These are phyloP conservation scores for Calameuta pallipes DNA, from an alignment of 2,888 invertebrate genomes.

Conservation along the genomic window DNA sequence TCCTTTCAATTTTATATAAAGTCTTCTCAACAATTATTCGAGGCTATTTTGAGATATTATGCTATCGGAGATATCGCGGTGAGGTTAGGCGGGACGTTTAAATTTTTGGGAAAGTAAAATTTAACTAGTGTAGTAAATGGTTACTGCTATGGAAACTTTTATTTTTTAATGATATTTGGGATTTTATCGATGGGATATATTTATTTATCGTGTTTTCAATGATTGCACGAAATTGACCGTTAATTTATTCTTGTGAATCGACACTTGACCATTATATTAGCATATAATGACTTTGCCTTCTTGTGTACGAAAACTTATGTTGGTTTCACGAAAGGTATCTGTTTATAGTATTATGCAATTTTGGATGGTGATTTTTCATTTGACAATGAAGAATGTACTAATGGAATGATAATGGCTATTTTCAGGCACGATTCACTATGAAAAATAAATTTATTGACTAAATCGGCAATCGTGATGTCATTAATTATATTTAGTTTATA, in stretches of 20 bases:
- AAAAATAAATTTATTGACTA: not conserved
- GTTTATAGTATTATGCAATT: too few relatives aligned
- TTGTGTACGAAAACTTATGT: constrained; percentile 20
- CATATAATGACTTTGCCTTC: constrained; percentile 47
- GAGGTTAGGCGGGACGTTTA: constrained; percentile 41
- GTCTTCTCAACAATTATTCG: not conserved
- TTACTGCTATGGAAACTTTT: not conserved
- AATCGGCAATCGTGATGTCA: not conserved
- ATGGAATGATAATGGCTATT: too few relatives aligned
- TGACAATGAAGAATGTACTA: too few relatives aligned
- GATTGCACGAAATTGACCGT: constrained; percentile 44
- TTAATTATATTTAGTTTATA: not conserved
- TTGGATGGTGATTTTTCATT: too few relatives aligned
- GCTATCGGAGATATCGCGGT: not conserved
- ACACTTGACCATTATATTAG: constrained; percentile 42
- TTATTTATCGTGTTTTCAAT: constrained; percentile 18
- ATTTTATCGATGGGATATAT: not conserved
- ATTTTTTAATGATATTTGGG: not conserved
- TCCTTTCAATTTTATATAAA: not conserved
- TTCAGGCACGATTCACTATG: too few relatives aligned
- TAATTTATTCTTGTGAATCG: constrained; percentile 46
- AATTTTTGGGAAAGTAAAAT: constrained; percentile 3
- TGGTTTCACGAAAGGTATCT: constrained; percentile 12
- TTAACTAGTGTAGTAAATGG: constrained; percentile 7
- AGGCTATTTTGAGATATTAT: not conserved